Percentiles rank a stretch among this genome's conserved stretches.
phyloP scores from a whole-genome alignment of 2,797 vertebrate species.

The Lepilemur septentrionalis region DNA sequence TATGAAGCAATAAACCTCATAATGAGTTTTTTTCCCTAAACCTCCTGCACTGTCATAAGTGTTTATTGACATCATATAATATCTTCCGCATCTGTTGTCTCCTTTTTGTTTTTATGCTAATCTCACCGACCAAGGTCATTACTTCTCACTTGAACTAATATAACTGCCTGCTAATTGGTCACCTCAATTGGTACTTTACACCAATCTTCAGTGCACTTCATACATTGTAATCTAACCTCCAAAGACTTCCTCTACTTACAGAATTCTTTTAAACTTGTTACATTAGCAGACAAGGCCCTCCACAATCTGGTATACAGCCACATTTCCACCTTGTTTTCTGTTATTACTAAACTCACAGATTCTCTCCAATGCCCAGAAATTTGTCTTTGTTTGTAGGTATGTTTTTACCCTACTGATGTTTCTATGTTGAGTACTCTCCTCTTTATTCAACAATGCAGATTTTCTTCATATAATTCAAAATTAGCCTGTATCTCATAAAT shows the following conservation, averaged over 20 bases:
- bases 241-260: neutral
- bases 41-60: neutral
- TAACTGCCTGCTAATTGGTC: neutral
- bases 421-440: neutral
- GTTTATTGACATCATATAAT: neutral
- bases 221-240: neutral
- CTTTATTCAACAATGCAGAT: neutral
- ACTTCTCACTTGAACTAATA: neutral
- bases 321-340: neutral
- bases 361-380: neutral
- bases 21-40: neutral
- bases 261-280: neutral
- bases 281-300: neutral
- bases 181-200: neutral
- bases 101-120: neutral
- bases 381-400: neutral
- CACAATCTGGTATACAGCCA: neutral
- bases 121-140: neutral
- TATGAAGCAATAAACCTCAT: neutral
- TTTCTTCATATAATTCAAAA: neutral
- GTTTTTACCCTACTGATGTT: neutral
- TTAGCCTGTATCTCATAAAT: neutral
- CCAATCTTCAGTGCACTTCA: neutral
- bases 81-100: neutral
- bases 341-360: neutral